Evolutionary conservation across 1,140 invertebrate species (phyloP).

Genomic region (Drosophila seguyi): DNA sequence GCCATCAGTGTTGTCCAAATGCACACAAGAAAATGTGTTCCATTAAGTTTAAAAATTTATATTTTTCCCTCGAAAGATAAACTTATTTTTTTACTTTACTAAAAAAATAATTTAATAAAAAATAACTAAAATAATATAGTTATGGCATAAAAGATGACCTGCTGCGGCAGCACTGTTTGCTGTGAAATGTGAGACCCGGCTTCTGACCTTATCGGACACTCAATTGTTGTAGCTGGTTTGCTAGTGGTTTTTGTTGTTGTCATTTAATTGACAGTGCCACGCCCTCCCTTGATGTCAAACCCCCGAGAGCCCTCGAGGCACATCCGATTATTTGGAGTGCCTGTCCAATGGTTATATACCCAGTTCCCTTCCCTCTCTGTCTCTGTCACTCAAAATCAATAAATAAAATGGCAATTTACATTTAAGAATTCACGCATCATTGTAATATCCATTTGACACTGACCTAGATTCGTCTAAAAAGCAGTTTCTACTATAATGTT

Average conservation of each 20-base stretch:
- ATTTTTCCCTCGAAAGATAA: neutral
- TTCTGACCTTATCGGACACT: constrained; percentile 61
- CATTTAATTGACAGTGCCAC: constrained; percentile 61
- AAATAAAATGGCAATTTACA: constrained; percentile 65
- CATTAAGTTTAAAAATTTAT: too few relatives aligned
- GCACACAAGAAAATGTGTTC: too few relatives aligned
- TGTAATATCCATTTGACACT: constrained; percentile 10
- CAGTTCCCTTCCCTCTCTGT: neutral
- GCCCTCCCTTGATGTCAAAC: constrained; percentile 3
- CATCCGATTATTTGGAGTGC: constrained; percentile 54
- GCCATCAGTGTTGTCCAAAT: constrained; percentile 4
- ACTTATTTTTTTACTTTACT: neutral
- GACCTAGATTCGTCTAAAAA: constrained; percentile 10
- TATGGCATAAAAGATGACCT: constrained; percentile 10
- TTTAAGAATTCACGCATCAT: constrained; percentile 44
- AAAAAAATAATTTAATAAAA: neutral
- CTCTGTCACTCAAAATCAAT: constrained; percentile 52
- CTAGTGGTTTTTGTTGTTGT: constrained; percentile 39
- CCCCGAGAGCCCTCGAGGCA: constrained; percentile 9
- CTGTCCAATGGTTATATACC: constrained; percentile 23
- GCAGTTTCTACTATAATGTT: neutral
- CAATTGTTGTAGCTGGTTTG: constrained; percentile 7
- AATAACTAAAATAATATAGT: neutral
- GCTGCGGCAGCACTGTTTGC: constrained; percentile 9
- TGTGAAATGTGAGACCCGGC: constrained; percentile 39